Percentiles rank a stretch among this genome's conserved stretches.
Evolutionary conservation across 1,140 invertebrate genomes (phyloP).

Genomic region (Triops longicaudatus): DNA sequence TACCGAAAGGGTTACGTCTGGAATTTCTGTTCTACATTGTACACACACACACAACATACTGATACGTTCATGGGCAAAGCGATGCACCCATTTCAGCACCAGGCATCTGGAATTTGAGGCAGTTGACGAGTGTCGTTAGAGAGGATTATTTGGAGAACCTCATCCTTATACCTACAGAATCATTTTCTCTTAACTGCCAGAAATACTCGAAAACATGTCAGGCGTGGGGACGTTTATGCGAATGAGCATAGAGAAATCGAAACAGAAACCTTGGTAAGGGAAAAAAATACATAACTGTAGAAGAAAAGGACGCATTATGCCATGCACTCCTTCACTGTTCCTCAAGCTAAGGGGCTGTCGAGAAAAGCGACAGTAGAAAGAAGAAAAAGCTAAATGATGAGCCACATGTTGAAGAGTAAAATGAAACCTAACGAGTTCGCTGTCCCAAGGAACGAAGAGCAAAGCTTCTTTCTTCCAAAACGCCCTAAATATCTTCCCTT

Average conservation of each 20-base stretch:
- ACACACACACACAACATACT: neutral
- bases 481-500: neutral
- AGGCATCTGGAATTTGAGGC: neutral
- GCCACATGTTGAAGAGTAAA: constrained; percentile 39
- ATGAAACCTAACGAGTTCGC: constrained; percentile 59
- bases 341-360: neutral
- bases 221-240: neutral
- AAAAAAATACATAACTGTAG: neutral
- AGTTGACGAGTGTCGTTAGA: neutral
- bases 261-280: neutral
- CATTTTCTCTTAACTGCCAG: neutral
- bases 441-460: constrained; percentile 49
- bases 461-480: constrained; percentile 10
- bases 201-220: neutral
- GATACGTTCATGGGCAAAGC: neutral
- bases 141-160: neutral
- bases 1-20: neutral
- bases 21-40: neutral
- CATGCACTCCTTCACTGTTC: neutral
- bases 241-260: neutral
- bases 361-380: neutral
- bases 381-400: constrained; percentile 15
- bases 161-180: neutral
- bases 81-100: neutral
- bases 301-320: neutral